A percentile compares a stretch with the other conserved stretches of the same genome.
phyloP scores from a whole-genome alignment of 2,113 vertebrate species.

The Formicarius rufipectus region DNA sequence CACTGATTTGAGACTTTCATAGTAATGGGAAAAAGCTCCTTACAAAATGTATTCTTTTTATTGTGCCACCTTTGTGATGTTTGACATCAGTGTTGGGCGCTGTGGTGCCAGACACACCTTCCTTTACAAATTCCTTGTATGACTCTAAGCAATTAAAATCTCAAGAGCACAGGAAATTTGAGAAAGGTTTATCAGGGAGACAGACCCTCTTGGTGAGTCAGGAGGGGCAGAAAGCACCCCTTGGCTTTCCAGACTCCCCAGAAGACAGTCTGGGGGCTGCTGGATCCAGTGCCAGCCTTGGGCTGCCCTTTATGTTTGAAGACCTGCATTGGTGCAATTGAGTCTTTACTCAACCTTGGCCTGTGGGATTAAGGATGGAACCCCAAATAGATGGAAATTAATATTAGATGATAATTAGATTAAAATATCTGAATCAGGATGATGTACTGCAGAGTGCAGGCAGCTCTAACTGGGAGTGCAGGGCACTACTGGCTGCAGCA shows the following conservation, averaged over 20 bases:
- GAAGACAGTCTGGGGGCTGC: background rate
- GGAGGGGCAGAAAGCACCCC: background rate
- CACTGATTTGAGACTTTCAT: background rate
- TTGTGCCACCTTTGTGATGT: background rate
- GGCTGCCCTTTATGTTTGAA: background rate
- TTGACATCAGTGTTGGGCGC: background rate
- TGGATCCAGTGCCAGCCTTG: background rate
- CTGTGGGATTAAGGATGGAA: background rate
- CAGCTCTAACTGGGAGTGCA: background rate
- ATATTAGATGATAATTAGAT: background rate
- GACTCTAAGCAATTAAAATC: background rate
- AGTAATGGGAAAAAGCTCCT: background rate
- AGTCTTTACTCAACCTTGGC: background rate
- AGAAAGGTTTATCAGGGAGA: background rate
- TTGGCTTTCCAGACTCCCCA: background rate
- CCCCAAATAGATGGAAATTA: no score
- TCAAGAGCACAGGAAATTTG: background rate
- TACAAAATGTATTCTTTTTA: background rate
- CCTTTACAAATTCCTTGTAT: background rate
- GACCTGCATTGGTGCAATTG: background rate
- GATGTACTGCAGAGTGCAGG: background rate
- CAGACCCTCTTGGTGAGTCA: background rate
- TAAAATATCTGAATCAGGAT: background rate
- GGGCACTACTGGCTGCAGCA: background rate
- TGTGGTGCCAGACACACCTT: background rate